Evolutionary conservation across 2,888 invertebrate genomes (phyloP).

Genomic region (Ditylenchus weischeri): DNA sequence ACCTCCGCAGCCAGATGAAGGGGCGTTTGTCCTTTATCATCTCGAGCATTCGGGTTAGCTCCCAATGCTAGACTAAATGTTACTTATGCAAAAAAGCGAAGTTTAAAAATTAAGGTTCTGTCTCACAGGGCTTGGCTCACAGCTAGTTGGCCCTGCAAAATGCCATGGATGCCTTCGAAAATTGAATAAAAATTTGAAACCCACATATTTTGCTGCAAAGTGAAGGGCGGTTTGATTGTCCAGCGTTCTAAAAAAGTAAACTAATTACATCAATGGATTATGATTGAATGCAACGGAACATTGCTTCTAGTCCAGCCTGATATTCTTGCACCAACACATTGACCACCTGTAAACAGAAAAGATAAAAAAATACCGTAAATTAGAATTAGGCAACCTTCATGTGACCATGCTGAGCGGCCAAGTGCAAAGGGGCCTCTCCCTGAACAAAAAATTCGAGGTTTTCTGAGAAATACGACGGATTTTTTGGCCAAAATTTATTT

Average conservation of each 20-base stretch:
- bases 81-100: too few relatives aligned
- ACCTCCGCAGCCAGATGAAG: slow-evolving; percentile 63
- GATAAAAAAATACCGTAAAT: neutral
- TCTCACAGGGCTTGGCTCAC: slow-evolving; percentile 69
- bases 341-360: slow-evolving; percentile 57
- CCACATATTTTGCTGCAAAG: slow-evolving; percentile 75
- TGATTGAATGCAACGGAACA: slow-evolving; percentile 59
- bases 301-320: slow-evolving; percentile 80
- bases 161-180: too few relatives aligned
- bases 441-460: too few relatives aligned
- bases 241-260: slow-evolving; percentile 66
- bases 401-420: slow-evolving; percentile 86
- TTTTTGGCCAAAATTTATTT: too few relatives aligned
- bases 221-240: slow-evolving; percentile 95
- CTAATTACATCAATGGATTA: too few relatives aligned
- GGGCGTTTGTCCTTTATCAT: slow-evolving; percentile 63
- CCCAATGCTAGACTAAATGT: slow-evolving; percentile 32
- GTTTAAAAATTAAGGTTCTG: too few relatives aligned
- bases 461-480: too few relatives aligned
- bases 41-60: slow-evolving; percentile 56
- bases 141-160: slow-evolving; percentile 80
- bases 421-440: slow-evolving; percentile 90
- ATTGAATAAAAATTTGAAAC: too few relatives aligned
- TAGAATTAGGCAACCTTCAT: slow-evolving; percentile 67
- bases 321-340: slow-evolving; percentile 83